Evolutionary conservation across 2,888 invertebrate genomes (phyloP).

Genomic region (Falcaria lacertinaria): DNA sequence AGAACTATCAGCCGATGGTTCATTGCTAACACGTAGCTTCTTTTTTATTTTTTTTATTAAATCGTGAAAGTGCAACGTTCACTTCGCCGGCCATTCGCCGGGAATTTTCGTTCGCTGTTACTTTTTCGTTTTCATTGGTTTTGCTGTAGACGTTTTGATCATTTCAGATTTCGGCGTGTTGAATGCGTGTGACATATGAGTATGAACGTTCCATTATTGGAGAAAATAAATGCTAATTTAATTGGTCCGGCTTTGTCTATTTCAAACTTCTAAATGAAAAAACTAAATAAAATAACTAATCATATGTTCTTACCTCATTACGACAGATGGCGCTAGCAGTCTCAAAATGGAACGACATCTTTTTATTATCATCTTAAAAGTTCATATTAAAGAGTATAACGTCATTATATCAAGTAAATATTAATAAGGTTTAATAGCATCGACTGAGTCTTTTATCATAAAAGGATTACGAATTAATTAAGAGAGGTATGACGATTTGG

Average conservation of each 20-base stretch:
- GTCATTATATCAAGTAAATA: no score
- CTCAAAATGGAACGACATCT: slow-evolving; percentile 14
- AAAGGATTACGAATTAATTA: no score
- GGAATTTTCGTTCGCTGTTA: slow-evolving; percentile 64
- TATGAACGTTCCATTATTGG: no score
- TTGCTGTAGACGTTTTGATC: slow-evolving; percentile 68
- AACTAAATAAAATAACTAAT: slow-evolving; percentile 8
- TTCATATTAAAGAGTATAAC: no score
- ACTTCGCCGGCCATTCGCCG: slow-evolving; percentile 69
- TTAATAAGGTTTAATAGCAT: no score
- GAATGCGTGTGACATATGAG: slow-evolving; percentile 14
- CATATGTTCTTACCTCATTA: slow-evolving; percentile 40
- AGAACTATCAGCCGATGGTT: slow-evolving; percentile 61
- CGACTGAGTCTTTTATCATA: no score
- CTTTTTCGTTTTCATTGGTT: slow-evolving; percentile 69
- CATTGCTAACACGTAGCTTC: slow-evolving; percentile 59
- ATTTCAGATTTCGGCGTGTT: slow-evolving; percentile 39
- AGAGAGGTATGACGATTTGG: no score
- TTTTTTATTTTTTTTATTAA: slow-evolving; percentile 66
- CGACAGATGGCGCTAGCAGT: slow-evolving; percentile 66
- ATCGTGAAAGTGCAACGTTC: slow-evolving; percentile 77
- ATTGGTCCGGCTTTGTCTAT: no score
- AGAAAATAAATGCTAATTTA: no score
- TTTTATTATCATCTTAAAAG: background rate
- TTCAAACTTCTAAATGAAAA: no score